Conservation (phyloP, 30 jellyfish, hydroid and myxozoan species). For the Nemopilema nomurai region DNA sequence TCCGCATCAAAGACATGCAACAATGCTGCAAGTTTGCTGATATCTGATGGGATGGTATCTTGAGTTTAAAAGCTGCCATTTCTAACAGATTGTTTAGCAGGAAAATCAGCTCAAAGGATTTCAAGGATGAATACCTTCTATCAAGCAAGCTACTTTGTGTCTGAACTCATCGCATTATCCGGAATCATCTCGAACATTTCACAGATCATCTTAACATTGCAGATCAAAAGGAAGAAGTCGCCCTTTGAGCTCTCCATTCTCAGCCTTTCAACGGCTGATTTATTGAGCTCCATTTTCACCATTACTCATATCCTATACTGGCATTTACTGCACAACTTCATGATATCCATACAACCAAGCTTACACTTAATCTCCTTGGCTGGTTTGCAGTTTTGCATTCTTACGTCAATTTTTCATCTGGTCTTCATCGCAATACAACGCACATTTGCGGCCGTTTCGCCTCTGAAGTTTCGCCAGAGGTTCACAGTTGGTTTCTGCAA, state of each 20-base stretch:
- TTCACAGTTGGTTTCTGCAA: conserved; percentile 1
- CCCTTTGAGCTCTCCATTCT: conserved; percentile 13
- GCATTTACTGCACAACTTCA: not conserved
- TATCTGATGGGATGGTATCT: too few species aligned
- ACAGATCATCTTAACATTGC: conserved; percentile 4
- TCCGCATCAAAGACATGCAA: too few species aligned
- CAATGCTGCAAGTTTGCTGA: too few species aligned
- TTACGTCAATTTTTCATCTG: conserved; percentile 18
- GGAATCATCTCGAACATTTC: not conserved
- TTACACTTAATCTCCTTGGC: not conserved
- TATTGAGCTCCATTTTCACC: conserved; percentile 12
- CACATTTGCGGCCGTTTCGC: conserved; percentile 9
- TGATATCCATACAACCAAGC: not conserved
- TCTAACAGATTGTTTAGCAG: not conserved
- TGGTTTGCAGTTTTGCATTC: conserved; percentile 17
- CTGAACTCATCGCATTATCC: conserved; percentile 19
- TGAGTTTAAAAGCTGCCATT: not conserved
- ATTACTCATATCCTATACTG: conserved; percentile 1
- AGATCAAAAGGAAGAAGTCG: not conserved
- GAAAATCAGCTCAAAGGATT: not conserved
- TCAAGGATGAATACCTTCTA: not conserved
- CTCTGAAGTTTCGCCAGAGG: not conserved
- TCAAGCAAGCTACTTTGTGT: conserved; percentile 29
- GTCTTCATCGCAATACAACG: conserved; percentile 15
- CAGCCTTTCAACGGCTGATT: conserved; percentile 26